These are phyloP conservation scores for Brachionus plicatilis DNA, from an alignment of 1,140 invertebrate genomes.

Conservation along the genomic window DNA sequence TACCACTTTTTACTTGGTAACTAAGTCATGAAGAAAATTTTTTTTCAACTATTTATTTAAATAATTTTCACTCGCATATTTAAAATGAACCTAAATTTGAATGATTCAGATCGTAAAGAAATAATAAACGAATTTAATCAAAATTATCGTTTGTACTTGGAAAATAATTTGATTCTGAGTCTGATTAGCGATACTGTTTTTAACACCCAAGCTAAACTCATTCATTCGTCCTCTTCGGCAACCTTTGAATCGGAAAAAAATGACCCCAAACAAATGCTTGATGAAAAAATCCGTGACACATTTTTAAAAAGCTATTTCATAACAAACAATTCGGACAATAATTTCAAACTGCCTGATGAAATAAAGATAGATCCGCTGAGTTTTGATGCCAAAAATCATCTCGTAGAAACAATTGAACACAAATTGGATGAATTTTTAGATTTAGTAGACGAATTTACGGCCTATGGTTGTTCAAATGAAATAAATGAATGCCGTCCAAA, in stretches of 20 bases:
- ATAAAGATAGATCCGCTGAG: neutral
- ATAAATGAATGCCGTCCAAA: neutral
- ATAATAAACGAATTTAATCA: constrained; percentile 13
- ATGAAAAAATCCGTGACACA: neutral
- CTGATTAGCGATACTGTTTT: neutral
- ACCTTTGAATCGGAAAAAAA: neutral
- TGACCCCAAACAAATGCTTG: neutral
- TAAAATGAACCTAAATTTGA: constrained; percentile 21
- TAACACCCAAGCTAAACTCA: neutral
- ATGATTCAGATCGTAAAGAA: neutral
- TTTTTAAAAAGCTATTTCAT: constrained; percentile 12
- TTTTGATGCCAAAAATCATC: neutral
- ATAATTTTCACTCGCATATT: neutral
- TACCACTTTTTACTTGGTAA: neutral
- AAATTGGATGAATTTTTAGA: neutral
- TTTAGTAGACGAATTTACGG: neutral
- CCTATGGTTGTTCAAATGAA: neutral
- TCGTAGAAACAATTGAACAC: neutral
- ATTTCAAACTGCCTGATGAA: neutral
- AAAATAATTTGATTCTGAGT: neutral
- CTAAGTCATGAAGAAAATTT: neutral
- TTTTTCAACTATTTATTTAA: neutral
- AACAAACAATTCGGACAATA: neutral
- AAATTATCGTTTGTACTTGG: constrained; percentile 5
- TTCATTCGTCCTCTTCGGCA: neutral